These are phyloP conservation scores for Mya arenaria DNA, from an alignment of 1,140 invertebrate genomes.

Conservation along the genomic window DNA sequence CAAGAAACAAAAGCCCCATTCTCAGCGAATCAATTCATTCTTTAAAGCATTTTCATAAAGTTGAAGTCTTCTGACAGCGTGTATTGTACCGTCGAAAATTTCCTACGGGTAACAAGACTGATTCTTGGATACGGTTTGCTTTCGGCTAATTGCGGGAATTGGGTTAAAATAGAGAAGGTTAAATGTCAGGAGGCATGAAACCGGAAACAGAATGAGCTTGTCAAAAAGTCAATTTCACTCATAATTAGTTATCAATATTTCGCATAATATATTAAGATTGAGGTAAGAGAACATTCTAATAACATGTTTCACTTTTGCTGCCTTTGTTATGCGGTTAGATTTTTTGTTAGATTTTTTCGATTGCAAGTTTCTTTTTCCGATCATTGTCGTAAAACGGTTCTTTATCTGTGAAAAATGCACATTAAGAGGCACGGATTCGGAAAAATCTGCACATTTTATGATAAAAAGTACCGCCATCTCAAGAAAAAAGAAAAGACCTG, in stretches of 20 bases:
- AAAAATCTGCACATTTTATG: no score
- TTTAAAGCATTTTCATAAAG: conserved; percentile 37
- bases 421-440: no score
- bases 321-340: no score
- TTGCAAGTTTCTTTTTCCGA: no score
- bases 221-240: neutral
- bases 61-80: conserved; percentile 21
- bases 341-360: no score
- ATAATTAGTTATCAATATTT: neutral
- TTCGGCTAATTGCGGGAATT: conserved; percentile 44
- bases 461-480: no score
- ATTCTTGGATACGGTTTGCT: conserved; percentile 9
- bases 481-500: no score
- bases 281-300: neutral
- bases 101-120: conserved; percentile 24
- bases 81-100: conserved; percentile 38
- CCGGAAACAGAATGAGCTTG: neutral
- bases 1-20: conserved; percentile 40
- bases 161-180: conserved; percentile 15
- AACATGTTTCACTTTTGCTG: no score
- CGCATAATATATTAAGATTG: neutral
- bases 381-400: no score
- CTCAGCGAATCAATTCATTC: conserved; percentile 10
- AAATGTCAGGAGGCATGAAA: conserved; percentile 5
- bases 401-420: no score